A percentile compares a stretch with the other conserved stretches of the same genome.
Evolutionary conservation across 2,888 invertebrate species (phyloP).

Genomic region (Platypus cylindrus): DNA sequence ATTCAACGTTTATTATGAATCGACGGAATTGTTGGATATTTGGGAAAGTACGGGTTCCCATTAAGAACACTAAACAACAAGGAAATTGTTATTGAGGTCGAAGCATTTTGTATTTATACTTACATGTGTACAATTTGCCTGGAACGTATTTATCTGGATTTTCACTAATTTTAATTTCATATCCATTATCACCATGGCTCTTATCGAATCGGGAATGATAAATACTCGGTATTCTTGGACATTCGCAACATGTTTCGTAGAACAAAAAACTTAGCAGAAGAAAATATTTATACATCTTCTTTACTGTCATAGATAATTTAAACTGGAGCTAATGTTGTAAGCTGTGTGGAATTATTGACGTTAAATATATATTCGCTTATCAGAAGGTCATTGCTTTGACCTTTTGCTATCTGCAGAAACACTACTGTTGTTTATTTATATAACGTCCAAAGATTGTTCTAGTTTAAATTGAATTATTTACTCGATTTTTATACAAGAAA

Average conservation of each 20-base stretch:
- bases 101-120: constrained; percentile 24
- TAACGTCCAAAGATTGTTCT: too few species aligned
- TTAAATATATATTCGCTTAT: too few species aligned
- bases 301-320: too few species aligned
- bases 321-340: too few species aligned
- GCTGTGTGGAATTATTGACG: too few species aligned
- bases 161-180: constrained; percentile 66
- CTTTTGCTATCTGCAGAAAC: too few species aligned
- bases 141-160: constrained; percentile 72
- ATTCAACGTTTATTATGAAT: constrained; percentile 65
- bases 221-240: constrained; percentile 37
- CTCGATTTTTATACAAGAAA: too few species aligned
- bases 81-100: background rate
- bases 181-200: constrained; percentile 76
- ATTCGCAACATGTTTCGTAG: constrained; percentile 19
- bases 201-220: constrained; percentile 39
- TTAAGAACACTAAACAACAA: constrained; percentile 24
- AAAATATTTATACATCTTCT: constrained; percentile 5
- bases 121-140: constrained; percentile 68
- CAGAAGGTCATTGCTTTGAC: too few species aligned
- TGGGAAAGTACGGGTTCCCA: constrained; percentile 50
- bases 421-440: too few species aligned
- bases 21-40: constrained; percentile 64
- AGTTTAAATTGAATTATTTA: too few species aligned
- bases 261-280: constrained; percentile 2